Conservation (phyloP, 1,140 invertebrate genomes). For the Harpegnathos saltator region DNA sequence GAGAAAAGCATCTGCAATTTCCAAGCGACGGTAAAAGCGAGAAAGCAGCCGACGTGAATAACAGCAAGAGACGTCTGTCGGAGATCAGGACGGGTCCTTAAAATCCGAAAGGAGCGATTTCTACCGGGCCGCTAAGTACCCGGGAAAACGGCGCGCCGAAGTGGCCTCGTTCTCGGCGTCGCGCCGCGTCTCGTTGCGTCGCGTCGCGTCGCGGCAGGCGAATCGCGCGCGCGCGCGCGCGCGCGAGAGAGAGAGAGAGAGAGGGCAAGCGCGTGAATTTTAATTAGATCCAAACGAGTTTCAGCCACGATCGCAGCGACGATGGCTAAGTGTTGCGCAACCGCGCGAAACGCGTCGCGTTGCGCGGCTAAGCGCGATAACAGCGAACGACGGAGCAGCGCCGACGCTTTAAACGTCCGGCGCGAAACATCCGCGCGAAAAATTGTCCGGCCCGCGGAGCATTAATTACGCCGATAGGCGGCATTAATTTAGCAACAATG, state of each 20-base stretch:
- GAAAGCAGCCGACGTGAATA: no score
- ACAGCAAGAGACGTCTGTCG: no score
- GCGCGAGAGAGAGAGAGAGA: no score
- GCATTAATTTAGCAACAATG: conserved; percentile 60
- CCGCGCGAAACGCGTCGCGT: conserved; percentile 6
- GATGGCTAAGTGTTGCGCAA: conserved; percentile 27
- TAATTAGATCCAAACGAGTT: conserved; percentile 53
- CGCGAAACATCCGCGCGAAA: conserved; percentile 44
- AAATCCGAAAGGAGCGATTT: no score
- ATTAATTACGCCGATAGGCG: conserved; percentile 56
- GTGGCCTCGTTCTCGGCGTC: conserved; percentile 13
- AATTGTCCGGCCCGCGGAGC: conserved; percentile 44
- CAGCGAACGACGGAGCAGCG: conserved; percentile 34
- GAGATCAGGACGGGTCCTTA: no score
- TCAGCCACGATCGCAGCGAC: not conserved
- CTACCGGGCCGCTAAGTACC: no score
- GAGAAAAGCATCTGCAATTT: no score
- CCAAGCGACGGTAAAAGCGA: no score
- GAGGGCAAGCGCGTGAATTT: not conserved
- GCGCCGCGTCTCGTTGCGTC: no score
- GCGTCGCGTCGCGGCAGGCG: no score
- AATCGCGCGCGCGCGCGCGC: no score
- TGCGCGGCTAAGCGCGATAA: conserved; percentile 35
- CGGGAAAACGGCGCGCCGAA: not conserved
- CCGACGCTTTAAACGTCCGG: conserved; percentile 20